A percentile compares a stretch with the other conserved stretches of the same genome.
These are phyloP conservation scores for Scortum barcoo DNA, from an alignment of 2,113 vertebrate genomes.

Conservation along the genomic window DNA sequence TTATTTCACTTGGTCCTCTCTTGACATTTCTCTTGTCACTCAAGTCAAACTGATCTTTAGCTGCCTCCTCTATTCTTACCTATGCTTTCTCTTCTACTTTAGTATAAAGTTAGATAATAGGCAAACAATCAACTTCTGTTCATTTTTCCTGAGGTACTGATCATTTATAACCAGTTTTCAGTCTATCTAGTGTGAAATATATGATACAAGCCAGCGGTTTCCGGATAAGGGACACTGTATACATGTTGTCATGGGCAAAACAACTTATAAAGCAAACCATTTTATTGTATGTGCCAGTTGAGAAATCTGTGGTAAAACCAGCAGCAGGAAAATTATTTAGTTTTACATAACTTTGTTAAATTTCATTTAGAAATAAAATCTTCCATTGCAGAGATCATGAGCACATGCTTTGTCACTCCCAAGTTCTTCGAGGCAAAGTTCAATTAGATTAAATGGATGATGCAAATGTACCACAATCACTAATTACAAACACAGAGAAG, in stretches of 20 bases:
- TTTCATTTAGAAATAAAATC: background rate
- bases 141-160: background rate
- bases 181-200: background rate
- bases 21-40: constrained; percentile 9
- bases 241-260: no score
- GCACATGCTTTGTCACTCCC: background rate
- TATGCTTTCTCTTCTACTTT: background rate
- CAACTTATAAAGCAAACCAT: background rate
- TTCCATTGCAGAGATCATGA: background rate
- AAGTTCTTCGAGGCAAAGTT: constrained; percentile 15
- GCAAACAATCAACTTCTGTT: background rate
- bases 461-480: constrained; percentile 34
- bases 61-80: background rate
- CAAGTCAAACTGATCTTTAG: constrained; percentile 5
- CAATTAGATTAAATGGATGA: constrained; percentile 31
- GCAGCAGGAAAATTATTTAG: background rate
- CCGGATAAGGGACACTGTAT: no score
- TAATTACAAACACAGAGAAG: constrained; percentile 12
- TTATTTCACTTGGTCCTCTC: background rate
- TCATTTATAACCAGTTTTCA: constrained; percentile 1
- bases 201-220: no score
- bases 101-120: background rate
- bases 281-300: background rate
- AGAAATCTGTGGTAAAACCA: background rate
- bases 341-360: background rate